Conservation (phyloP, 1,140 invertebrate genomes). For the Hyposmocoma kahamanoa region DNA sequence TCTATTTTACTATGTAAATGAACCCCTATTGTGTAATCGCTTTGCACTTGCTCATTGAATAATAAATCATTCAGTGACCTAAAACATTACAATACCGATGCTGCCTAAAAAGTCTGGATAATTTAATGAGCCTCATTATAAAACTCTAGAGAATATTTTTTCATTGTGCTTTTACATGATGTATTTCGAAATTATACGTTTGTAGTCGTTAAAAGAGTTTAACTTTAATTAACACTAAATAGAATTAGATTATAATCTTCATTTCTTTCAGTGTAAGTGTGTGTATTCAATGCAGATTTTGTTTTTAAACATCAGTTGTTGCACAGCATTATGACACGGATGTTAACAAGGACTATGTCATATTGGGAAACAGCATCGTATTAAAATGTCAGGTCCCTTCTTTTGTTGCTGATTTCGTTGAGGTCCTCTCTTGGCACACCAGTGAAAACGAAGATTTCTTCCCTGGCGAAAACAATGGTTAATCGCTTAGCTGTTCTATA, state of each 20-base stretch:
- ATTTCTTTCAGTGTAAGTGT: not conserved
- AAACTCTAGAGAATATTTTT: not conserved
- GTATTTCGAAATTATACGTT: too few relatives aligned
- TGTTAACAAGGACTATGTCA: slow-evolving; percentile 95
- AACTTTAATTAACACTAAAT: too few relatives aligned
- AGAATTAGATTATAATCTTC: not conserved
- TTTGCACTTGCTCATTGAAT: not conserved
- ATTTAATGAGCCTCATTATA: not conserved
- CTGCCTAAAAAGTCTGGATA: not conserved
- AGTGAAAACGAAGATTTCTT: slow-evolving; percentile 81
- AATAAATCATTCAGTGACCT: not conserved
- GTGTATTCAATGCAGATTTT: not conserved
- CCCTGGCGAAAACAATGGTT: slow-evolving; percentile 79
- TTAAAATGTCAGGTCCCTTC: slow-evolving; percentile 94
- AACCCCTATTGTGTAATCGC: slow-evolving; percentile 2
- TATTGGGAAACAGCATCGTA: slow-evolving; percentile 93
- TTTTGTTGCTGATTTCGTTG: slow-evolving; percentile 93
- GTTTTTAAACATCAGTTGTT: slow-evolving; percentile 78
- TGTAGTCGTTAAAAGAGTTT: too few relatives aligned
- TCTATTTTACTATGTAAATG: not conserved
- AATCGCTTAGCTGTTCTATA: slow-evolving; percentile 25
- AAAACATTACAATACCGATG: not conserved
- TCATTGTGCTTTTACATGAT: too few relatives aligned
- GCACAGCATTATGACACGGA: slow-evolving; percentile 92
- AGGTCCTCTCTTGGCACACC: slow-evolving; percentile 90